Conservation (phyloP, 1,140 invertebrate genomes). For the Drusus annulatus region DNA sequence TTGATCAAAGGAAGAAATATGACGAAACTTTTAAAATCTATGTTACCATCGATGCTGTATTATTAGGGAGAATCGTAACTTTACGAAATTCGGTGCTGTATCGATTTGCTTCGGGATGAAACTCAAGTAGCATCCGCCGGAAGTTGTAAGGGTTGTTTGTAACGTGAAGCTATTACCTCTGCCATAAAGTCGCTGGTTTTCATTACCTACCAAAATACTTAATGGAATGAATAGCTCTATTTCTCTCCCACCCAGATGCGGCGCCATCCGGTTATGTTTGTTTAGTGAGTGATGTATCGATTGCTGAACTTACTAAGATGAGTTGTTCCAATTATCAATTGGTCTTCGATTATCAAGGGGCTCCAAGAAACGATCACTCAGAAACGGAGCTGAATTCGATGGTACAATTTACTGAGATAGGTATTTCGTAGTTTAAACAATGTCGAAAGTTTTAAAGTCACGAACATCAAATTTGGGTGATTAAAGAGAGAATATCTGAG, state of each 20-base stretch:
- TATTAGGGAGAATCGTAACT: too few species aligned
- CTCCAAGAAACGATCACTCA: background rate
- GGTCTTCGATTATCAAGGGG: background rate
- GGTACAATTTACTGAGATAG: too few species aligned
- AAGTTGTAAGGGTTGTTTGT: constrained; percentile 51
- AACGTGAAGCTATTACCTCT: constrained; percentile 53
- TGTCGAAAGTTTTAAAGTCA: too few species aligned
- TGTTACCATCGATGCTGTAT: too few species aligned
- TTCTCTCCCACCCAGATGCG: constrained; percentile 45
- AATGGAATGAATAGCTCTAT: constrained; percentile 54
- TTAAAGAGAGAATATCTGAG: too few species aligned
- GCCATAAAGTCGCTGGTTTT: constrained; percentile 56
- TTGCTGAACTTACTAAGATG: constrained; percentile 45
- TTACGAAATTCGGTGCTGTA: background rate
- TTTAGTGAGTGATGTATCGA: constrained; percentile 47
- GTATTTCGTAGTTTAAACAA: too few species aligned
- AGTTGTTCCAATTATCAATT: constrained; percentile 16
- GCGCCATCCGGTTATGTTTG: constrained; percentile 49
- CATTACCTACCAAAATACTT: constrained; percentile 56
- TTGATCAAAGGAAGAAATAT: too few species aligned
- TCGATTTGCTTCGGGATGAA: constrained; percentile 24
- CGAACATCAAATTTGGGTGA: too few species aligned
- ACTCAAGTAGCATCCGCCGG: constrained; percentile 24
- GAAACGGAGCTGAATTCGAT: too few species aligned
- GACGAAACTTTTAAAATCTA: too few species aligned